These are phyloP conservation scores for Triops longicaudatus DNA, from an alignment of 1,140 invertebrate genomes.

Conservation along the genomic window DNA sequence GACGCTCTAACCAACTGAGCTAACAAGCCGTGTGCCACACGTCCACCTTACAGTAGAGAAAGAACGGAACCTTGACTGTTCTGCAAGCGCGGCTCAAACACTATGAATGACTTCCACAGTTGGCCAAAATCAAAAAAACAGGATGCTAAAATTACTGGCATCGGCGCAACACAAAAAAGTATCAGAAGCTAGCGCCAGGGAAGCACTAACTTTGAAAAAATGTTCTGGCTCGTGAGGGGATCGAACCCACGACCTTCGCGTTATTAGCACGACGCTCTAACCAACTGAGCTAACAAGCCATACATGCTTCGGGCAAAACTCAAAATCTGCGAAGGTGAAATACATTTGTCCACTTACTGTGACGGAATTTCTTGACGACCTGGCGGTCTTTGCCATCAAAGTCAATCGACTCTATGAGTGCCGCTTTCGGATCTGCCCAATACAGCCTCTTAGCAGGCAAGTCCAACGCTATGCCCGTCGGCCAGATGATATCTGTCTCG, in stretches of 20 bases:
- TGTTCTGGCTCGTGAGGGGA: not conserved
- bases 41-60: too few relatives aligned
- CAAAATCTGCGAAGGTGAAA: not conserved
- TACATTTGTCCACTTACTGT: conserved; percentile 37
- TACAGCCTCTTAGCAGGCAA: conserved; percentile 56
- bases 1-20: too few relatives aligned
- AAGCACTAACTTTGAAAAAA: not conserved
- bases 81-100: too few relatives aligned
- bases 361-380: conserved; percentile 46
- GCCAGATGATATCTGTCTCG: conserved; percentile 50
- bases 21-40: too few relatives aligned
- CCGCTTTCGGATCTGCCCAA: conserved; percentile 64
- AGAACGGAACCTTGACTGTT: too few relatives aligned
- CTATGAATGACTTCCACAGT: too few relatives aligned
- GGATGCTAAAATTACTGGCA: too few relatives aligned
- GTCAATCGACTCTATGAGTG: conserved; percentile 63
- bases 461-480: conserved; percentile 60
- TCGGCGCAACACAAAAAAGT: too few relatives aligned
- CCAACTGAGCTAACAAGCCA: conserved; percentile 8
- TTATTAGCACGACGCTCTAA: conserved; percentile 19
- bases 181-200: too few relatives aligned
- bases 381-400: conserved; percentile 53
- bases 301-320: not conserved
- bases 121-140: too few relatives aligned
- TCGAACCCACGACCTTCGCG: conserved; percentile 9